A percentile compares a stretch with the other conserved stretches of the same genome.
phyloP scores from a whole-genome alignment of 2,888 invertebrate genomes.

The Drosophila seclusa region DNA sequence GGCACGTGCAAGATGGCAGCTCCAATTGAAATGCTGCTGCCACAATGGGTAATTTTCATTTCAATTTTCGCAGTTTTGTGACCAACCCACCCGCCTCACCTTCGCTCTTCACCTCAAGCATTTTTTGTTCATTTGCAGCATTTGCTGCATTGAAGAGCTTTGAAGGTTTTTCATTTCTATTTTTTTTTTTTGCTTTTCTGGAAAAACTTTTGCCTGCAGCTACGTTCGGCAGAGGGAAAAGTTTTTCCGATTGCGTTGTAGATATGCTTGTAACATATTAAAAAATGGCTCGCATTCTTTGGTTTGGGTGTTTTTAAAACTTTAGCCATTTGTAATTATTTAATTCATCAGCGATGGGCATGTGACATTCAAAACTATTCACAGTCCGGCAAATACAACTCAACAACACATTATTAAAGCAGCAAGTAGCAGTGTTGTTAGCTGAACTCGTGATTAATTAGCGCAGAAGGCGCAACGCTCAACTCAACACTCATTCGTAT shows the following conservation, averaged over 20 bases:
- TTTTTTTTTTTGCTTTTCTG: conserved; percentile 40
- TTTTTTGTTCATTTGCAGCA: conserved; percentile 69
- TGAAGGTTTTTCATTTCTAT: neutral
- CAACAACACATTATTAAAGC: conserved; percentile 21
- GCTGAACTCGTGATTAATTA: conserved; percentile 65
- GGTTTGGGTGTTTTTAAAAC: conserved; percentile 31
- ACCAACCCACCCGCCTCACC: conserved; percentile 7
- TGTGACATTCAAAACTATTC: conserved; percentile 14
- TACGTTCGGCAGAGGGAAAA: conserved; percentile 43
- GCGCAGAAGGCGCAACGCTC: conserved; percentile 38
- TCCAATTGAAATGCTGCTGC: conserved; percentile 72
- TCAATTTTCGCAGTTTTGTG: conserved; percentile 74
- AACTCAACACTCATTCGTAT: conserved; percentile 3
- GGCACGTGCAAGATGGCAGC: conserved; percentile 74
- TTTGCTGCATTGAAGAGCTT: conserved; percentile 50
- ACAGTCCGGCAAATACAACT: conserved; percentile 1
- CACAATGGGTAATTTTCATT: conserved; percentile 81
- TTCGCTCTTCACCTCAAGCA: conserved; percentile 11
- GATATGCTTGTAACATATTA: conserved; percentile 55
- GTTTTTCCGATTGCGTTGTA: conserved; percentile 35
- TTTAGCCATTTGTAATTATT: conserved; percentile 42
- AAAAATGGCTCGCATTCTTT: conserved; percentile 50
- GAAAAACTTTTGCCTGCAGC: conserved; percentile 69
- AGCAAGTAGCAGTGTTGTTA: conserved; percentile 22
- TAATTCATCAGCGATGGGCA: conserved; percentile 12